These are phyloP conservation scores for Chymomyza amoena DNA, from an alignment of 2,888 invertebrate species.

Conservation along the genomic window DNA sequence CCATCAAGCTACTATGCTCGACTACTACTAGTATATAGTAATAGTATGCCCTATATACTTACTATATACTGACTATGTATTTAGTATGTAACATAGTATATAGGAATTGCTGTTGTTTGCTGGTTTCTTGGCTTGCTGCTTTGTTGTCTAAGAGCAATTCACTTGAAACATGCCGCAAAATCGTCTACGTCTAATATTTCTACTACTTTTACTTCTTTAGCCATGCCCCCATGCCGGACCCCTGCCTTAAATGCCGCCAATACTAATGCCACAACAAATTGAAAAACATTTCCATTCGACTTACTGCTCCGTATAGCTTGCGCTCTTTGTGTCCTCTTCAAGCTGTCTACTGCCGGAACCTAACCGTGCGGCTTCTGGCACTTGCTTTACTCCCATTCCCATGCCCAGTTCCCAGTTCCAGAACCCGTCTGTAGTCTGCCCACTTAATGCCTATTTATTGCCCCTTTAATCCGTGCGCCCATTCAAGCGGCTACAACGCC, in stretches of 20 bases:
- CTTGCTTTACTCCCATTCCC: not conserved
- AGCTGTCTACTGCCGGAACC: slow-evolving; percentile 20
- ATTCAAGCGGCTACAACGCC: slow-evolving; percentile 31
- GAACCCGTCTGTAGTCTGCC: slow-evolving; percentile 38
- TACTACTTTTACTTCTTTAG: not conserved
- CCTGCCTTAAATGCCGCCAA: slow-evolving; percentile 62
- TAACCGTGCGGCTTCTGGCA: not conserved
- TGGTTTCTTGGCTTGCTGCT: slow-evolving; percentile 6
- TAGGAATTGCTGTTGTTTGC: not conserved
- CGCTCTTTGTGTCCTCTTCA: slow-evolving; percentile 32
- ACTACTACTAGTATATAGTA: not conserved
- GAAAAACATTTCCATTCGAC: slow-evolving; percentile 71
- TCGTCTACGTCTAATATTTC: slow-evolving; percentile 36
- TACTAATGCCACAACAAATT: slow-evolving; percentile 66
- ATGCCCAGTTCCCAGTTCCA: slow-evolving; percentile 3
- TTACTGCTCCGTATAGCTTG: slow-evolving; percentile 68
- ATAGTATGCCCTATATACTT: no score
- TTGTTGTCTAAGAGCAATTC: slow-evolving; percentile 59
- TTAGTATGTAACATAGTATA: not conserved
- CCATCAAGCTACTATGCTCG: slow-evolving; percentile 10
- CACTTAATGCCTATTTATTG: slow-evolving; percentile 73
- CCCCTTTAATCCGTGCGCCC: slow-evolving; percentile 58
- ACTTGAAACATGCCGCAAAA: slow-evolving; percentile 66
- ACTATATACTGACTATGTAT: not conserved
- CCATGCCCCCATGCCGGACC: slow-evolving; percentile 53